phyloP scores from a whole-genome alignment of 2,888 invertebrate genomes.

The Carterocephalus palaemon region DNA sequence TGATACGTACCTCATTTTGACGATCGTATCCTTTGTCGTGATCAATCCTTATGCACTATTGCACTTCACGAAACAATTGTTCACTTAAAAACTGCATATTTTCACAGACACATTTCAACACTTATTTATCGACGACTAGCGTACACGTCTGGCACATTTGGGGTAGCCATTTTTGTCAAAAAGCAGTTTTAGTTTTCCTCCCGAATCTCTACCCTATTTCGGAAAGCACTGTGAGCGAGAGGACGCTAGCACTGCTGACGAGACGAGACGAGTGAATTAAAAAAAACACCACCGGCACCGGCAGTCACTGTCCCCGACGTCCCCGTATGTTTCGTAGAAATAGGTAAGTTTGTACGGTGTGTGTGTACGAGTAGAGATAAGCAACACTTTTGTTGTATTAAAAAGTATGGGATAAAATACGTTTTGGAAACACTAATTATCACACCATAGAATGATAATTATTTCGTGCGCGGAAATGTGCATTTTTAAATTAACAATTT shows the following conservation, averaged over 20 bases:
- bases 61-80: conserved; percentile 74
- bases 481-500: conserved; percentile 39
- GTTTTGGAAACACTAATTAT: conserved; percentile 29
- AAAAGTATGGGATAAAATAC: conserved; percentile 29
- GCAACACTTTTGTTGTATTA: conserved; percentile 26
- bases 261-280: conserved; percentile 44
- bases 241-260: conserved; percentile 67
- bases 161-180: conserved; percentile 76
- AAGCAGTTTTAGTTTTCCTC: conserved; percentile 59
- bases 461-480: conserved; percentile 41
- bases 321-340: conserved; percentile 24
- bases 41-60: conserved; percentile 73
- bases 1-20: conserved; percentile 73
- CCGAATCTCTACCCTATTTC: conserved; percentile 65
- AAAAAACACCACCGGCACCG: conserved; percentile 32
- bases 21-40: conserved; percentile 69
- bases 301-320: conserved; percentile 32
- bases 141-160: conserved; percentile 55
- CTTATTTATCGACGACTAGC: conserved; percentile 61
- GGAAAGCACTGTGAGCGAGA: conserved; percentile 59
- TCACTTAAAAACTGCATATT: conserved; percentile 74
- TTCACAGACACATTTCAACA: conserved; percentile 63
- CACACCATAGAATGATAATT: conserved; percentile 37
- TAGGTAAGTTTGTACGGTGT: conserved; percentile 3
- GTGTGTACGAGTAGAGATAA: conserved; percentile 17